These are phyloP conservation scores for Aleiodes alternator DNA, from an alignment of 2,888 invertebrate genomes.

Conservation along the genomic window DNA sequence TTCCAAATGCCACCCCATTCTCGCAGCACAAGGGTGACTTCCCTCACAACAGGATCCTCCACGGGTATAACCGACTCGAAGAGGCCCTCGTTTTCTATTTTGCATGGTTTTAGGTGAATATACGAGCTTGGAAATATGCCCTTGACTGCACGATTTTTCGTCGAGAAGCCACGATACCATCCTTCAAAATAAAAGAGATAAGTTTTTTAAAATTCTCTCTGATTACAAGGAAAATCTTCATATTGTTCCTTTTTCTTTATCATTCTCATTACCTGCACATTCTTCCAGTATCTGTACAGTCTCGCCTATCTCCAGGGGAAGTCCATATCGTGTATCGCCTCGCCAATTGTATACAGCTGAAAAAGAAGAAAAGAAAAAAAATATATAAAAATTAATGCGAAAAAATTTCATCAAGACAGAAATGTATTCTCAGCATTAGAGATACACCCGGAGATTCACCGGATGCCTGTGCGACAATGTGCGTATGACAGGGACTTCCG, in stretches of 20 bases:
- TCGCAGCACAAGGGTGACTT: constrained; percentile 91
- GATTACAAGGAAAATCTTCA: neutral
- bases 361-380: constrained; percentile 67
- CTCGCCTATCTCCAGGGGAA: constrained; percentile 93
- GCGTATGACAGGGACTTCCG: constrained; percentile 73
- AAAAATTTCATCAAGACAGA: neutral
- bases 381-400: neutral
- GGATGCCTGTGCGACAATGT: constrained; percentile 72
- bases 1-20: constrained; percentile 98
- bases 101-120: constrained; percentile 85
- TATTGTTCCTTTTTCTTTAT: neutral
- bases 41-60: constrained; percentile 93
- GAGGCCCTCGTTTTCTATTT: constrained; percentile 88
- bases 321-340: constrained; percentile 86
- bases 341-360: constrained; percentile 94
- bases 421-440: constrained; percentile 4
- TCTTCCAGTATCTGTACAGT: constrained; percentile 94
- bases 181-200: constrained; percentile 75
- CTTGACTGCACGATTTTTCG: constrained; percentile 82
- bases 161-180: constrained; percentile 93
- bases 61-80: constrained; percentile 84
- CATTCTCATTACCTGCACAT: constrained; percentile 81
- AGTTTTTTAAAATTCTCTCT: neutral
- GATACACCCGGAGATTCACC: constrained; percentile 60
- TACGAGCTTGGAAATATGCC: constrained; percentile 90